Evolutionary conservation across 2,113 vertebrate genomes (phyloP).

Genomic region (Pedetes capensis): DNA sequence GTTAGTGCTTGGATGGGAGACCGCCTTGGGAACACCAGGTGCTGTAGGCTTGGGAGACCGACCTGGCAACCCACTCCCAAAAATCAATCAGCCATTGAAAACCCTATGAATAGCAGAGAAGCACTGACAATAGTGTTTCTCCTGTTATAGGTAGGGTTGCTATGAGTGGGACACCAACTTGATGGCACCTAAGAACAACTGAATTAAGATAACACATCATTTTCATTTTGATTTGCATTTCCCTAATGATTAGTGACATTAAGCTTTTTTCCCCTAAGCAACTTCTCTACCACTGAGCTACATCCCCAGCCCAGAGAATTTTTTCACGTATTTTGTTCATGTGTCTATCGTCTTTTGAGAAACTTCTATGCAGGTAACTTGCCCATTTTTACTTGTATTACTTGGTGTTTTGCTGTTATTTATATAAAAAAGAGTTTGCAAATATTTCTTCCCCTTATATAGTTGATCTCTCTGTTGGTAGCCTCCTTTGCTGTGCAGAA

Average conservation of each 20-base stretch:
- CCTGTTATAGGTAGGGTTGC: too few relatives aligned
- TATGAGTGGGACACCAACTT: too few relatives aligned
- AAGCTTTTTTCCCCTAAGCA: neutral
- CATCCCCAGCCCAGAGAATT: neutral
- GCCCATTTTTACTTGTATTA: neutral
- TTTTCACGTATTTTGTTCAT: neutral
- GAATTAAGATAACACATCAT: neutral
- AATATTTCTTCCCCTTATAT: neutral
- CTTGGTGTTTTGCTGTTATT: neutral
- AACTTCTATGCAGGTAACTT: neutral
- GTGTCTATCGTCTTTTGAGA: neutral
- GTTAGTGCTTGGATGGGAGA: too few relatives aligned
- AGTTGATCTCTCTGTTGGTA: too few relatives aligned
- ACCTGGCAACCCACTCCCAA: too few relatives aligned
- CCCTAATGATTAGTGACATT: neutral
- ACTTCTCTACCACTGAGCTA: neutral
- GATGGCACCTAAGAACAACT: too few relatives aligned
- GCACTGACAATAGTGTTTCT: too few relatives aligned
- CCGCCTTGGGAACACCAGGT: too few relatives aligned
- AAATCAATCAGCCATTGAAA: too few relatives aligned
- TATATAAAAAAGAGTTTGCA: neutral
- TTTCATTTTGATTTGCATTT: neutral
- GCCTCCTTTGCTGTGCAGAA: neutral
- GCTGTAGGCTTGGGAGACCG: too few relatives aligned
- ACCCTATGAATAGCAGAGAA: too few relatives aligned